Conservation (phyloP, 2,113 vertebrate genomes). For the Kryptolebias marmoratus region DNA sequence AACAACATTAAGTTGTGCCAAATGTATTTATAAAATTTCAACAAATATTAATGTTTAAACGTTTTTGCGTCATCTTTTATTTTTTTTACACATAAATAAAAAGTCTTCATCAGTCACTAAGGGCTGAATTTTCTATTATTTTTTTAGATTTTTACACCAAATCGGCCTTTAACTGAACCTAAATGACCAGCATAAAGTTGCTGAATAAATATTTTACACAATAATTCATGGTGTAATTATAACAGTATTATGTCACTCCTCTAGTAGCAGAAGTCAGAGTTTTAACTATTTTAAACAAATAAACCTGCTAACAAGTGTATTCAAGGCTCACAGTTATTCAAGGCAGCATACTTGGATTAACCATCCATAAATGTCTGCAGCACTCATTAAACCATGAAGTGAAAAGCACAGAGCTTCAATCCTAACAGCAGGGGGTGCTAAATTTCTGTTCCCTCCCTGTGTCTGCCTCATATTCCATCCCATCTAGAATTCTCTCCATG, state of each 20-base stretch:
- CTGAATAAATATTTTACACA: too few relatives aligned
- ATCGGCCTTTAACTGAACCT: too few relatives aligned
- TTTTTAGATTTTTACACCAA: too few relatives aligned
- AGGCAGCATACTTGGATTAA: background rate
- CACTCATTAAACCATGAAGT: conserved; percentile 13
- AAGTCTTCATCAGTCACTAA: too few relatives aligned
- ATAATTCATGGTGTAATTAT: background rate
- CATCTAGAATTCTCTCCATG: conserved; percentile 36
- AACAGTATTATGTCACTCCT: background rate
- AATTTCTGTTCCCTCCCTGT: conserved; percentile 52
- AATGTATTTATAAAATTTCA: too few relatives aligned
- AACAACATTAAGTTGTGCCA: too few relatives aligned
- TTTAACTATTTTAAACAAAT: background rate
- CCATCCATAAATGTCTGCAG: conserved; percentile 10
- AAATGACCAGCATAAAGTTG: too few relatives aligned
- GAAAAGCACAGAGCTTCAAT: conserved; percentile 13
- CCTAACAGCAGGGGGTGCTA: conserved; percentile 72
- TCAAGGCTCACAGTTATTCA: background rate
- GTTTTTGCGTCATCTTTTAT: too few relatives aligned
- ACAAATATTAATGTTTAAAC: too few relatives aligned
- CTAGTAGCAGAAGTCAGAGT: background rate
- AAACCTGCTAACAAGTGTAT: background rate
- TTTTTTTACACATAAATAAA: too few relatives aligned
- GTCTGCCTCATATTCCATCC: conserved; percentile 10
- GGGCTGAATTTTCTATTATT: too few relatives aligned